Evolutionary conservation across 2,888 invertebrate species (phyloP).

Genomic region (Pyrgus malvae): DNA sequence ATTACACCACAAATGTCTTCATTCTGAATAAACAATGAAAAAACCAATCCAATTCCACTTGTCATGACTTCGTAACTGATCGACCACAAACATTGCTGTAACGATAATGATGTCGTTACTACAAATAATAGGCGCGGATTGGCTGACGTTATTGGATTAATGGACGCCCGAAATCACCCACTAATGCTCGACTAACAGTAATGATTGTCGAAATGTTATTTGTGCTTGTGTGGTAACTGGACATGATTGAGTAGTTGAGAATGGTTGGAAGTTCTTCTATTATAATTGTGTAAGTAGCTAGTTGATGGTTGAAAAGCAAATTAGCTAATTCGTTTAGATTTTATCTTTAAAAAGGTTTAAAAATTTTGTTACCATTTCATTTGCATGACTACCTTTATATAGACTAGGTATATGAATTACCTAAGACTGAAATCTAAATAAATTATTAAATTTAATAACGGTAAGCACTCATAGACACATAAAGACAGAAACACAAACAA

Average conservation of each 20-base stretch:
- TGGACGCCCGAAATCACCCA: conserved; percentile 61
- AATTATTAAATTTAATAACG: too few species aligned
- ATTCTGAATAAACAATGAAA: conserved; percentile 39
- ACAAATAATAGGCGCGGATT: conserved; percentile 28
- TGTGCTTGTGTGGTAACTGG: conserved; percentile 15
- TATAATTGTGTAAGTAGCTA: background rate
- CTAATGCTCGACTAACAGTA: conserved; percentile 43
- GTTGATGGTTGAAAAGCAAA: background rate
- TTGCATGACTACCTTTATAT: too few species aligned
- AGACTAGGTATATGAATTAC: too few species aligned
- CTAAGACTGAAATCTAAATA: too few species aligned
- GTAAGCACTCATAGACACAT: too few species aligned
- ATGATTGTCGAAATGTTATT: conserved; percentile 43
- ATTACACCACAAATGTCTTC: conserved; percentile 20
- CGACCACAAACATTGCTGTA: conserved; percentile 40
- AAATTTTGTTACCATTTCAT: too few species aligned
- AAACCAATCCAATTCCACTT: conserved; percentile 51
- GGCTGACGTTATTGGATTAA: conserved; percentile 62
- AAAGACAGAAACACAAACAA: too few species aligned
- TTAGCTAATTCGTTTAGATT: too few species aligned
- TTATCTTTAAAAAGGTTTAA: too few species aligned
- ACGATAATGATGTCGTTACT: conserved; percentile 35
- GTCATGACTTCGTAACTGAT: conserved; percentile 36
- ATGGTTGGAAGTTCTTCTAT: conserved; percentile 1
- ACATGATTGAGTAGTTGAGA: conserved; percentile 7